Percentiles rank a stretch among this genome's conserved stretches.
Evolutionary conservation across 2,888 invertebrate genomes (phyloP).

Genomic region (Plebejus anna): DNA sequence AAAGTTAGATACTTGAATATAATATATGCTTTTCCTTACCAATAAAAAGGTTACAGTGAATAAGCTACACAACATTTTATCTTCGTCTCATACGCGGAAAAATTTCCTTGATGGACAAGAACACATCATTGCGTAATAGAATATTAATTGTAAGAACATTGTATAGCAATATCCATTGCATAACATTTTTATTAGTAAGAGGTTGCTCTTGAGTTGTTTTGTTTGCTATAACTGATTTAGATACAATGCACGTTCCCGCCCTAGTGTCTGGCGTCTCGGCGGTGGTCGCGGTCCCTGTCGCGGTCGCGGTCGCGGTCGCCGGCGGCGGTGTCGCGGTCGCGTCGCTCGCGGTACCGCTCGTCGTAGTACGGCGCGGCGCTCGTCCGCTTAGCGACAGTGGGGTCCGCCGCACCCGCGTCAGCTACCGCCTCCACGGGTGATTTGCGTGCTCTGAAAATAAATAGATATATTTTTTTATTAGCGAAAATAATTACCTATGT

Average conservation of each 20-base stretch:
- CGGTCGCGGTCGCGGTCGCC: conserved; percentile 78
- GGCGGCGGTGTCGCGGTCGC: conserved; percentile 81
- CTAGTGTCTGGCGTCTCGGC: conserved; percentile 58
- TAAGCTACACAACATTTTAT: no score
- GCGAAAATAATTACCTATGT: no score
- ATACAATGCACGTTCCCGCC: not conserved
- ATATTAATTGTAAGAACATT: no score
- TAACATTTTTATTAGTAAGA: not conserved
- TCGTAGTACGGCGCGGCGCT: conserved; percentile 87
- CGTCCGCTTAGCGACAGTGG: conserved; percentile 76
- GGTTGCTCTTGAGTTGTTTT: not conserved
- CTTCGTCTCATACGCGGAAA: no score
- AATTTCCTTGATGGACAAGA: no score
- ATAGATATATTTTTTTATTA: no score
- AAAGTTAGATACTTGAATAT: not conserved
- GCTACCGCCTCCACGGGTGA: conserved; percentile 79
- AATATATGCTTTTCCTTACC: not conserved
- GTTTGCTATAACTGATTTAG: not conserved
- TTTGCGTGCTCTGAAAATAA: conserved; percentile 74
- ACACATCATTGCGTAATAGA: no score
- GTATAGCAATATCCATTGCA: not conserved
- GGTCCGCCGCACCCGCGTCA: conserved; percentile 69
- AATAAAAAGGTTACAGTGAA: not conserved
- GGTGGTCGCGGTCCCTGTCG: conserved; percentile 66
- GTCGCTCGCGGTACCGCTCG: conserved; percentile 87